A percentile compares a stretch with the other conserved stretches of the same genome.
Evolutionary conservation across 2,113 vertebrate genomes (phyloP).

Genomic region (Prunella fulvescens): DNA sequence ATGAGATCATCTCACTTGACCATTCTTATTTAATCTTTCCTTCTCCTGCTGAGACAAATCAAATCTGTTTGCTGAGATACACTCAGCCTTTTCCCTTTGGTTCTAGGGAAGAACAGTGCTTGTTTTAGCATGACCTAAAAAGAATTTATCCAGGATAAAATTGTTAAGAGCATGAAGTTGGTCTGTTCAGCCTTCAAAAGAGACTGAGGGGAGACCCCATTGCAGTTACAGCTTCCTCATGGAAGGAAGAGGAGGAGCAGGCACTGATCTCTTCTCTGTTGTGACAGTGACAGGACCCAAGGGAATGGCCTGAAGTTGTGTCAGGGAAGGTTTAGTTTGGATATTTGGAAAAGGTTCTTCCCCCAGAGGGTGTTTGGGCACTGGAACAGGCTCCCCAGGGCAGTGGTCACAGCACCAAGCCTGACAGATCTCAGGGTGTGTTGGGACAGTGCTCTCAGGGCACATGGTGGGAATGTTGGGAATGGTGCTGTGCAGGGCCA

Average conservation of each 20-base stretch:
- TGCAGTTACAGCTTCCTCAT: background rate
- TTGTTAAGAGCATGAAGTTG: background rate
- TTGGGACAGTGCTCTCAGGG: background rate
- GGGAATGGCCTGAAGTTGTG: background rate
- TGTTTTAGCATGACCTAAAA: background rate
- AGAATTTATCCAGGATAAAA: background rate
- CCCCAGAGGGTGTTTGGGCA: fast-evolving
- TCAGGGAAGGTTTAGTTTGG: fast-evolving
- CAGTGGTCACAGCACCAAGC: background rate
- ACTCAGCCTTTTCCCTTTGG: background rate
- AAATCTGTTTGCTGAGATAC: background rate
- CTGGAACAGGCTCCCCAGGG: background rate
- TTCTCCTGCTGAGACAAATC: background rate
- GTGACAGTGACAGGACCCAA: background rate
- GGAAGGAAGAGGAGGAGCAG: background rate
- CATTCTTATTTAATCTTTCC: background rate
- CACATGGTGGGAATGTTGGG: background rate
- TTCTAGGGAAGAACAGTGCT: background rate
- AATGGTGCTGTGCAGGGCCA: background rate
- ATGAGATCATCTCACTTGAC: background rate
- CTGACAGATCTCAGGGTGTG: background rate
- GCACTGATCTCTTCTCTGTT: background rate
- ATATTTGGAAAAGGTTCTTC: background rate
- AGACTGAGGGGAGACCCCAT: background rate
- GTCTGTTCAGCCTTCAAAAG: background rate